These are phyloP conservation scores for Lasaia peninsularis DNA, from an alignment of 1,140 invertebrate species.

Conservation along the genomic window DNA sequence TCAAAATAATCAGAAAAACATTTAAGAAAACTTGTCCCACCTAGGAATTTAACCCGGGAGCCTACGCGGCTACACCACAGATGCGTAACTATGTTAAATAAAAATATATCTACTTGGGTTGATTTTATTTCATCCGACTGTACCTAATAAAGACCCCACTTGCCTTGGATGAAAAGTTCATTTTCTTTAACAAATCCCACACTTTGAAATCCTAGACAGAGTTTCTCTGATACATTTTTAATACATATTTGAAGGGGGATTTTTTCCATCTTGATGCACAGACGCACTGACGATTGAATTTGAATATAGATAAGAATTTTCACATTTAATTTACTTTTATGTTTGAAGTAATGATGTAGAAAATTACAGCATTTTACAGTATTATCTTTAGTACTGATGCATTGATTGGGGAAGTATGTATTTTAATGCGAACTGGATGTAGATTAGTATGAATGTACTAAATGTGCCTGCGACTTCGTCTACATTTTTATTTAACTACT, in stretches of 20 bases:
- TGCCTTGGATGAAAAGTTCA: slow-evolving; percentile 56
- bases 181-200: slow-evolving; percentile 58
- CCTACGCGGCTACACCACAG: too few relatives aligned
- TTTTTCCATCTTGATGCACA: slow-evolving; percentile 27
- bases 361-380: slow-evolving; percentile 9
- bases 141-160: slow-evolving; percentile 47
- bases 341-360: not conserved
- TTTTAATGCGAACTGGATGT: too few relatives aligned
- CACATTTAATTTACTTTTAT: slow-evolving; percentile 10
- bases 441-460: too few relatives aligned
- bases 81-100: too few relatives aligned
- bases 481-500: too few relatives aligned
- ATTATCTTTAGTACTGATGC: not conserved
- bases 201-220: slow-evolving; percentile 52
- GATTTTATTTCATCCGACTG: slow-evolving; percentile 26
- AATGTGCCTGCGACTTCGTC: too few relatives aligned
- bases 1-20: too few relatives aligned
- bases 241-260: slow-evolving; percentile 38
- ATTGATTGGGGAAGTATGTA: not conserved
- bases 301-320: slow-evolving; percentile 40
- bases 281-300: slow-evolving; percentile 34
- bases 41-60: too few relatives aligned
- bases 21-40: too few relatives aligned
- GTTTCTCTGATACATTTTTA: slow-evolving; percentile 47
- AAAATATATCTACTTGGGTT: too few relatives aligned